A percentile compares a stretch with the other conserved stretches of the same genome.
These are phyloP conservation scores for Adrianichthys oophorus DNA, from an alignment of 2,797 vertebrate genomes.

Conservation along the genomic window DNA sequence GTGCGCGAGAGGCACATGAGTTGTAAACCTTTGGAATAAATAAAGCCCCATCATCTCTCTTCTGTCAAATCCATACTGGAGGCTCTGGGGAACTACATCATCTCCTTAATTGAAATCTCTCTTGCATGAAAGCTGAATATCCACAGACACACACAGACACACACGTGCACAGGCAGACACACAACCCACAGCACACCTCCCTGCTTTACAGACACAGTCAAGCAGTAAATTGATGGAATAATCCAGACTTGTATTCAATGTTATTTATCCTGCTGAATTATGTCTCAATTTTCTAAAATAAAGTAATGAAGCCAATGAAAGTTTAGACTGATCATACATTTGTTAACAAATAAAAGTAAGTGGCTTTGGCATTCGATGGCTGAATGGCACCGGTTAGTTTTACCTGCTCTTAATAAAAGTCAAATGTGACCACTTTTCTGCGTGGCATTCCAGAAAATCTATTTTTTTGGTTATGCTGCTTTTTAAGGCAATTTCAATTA, in stretches of 20 bases:
- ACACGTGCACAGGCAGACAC: not conserved
- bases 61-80: conserved; percentile 39
- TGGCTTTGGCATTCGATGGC: too few species aligned
- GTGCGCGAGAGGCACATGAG: conserved; percentile 6
- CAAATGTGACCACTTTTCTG: too few species aligned
- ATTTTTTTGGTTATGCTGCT: too few species aligned
- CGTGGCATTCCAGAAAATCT: too few species aligned
- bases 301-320: conserved; percentile 1
- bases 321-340: not conserved
- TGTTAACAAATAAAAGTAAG: not conserved
- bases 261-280: conserved; percentile 16
- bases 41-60: conserved; percentile 35
- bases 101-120: conserved; percentile 49
- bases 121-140: conserved; percentile 28
- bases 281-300: conserved; percentile 23
- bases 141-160: conserved; percentile 5
- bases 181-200: too few species aligned
- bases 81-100: conserved; percentile 38
- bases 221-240: conserved; percentile 39
- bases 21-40: conserved; percentile 34
- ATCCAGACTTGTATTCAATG: conserved; percentile 23
- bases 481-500: too few species aligned
- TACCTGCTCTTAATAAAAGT: too few species aligned
- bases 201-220: conserved; percentile 12
- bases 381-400: too few species aligned